Base-by-base conservation (phyloP, 2,797 vertebrate genomes). In the Myotis planiceps region DNA sequence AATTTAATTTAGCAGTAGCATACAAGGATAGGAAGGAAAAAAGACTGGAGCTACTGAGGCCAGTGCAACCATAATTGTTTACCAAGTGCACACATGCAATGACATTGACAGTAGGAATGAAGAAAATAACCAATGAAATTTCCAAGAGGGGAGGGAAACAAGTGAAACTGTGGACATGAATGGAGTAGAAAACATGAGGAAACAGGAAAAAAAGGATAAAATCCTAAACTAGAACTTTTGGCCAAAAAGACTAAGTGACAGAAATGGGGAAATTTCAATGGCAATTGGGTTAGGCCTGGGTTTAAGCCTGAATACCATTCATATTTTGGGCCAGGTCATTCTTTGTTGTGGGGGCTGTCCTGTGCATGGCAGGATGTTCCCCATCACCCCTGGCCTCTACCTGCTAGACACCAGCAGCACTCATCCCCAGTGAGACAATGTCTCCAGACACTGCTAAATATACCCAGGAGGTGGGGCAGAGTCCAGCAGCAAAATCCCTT, bases 401-500 rank as follows among this genome's bases (percentile, higher is more conserved):
- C 14, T 7, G 8, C 21, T 0, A 6, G 63, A 23, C 27, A 18
- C 53, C n/a, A 8, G n/a, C 0, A 34, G 25, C 32, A 2, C 25
- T 47, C 32, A 27, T 49, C 68, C 9, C 18, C 13, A 6, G 23
- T n/a, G 29, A 13, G 83, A 53, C 32, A 19, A 16, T 32, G 76
- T 49, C 66, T 49, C 25, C 23, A 34, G 21, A 72, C 14, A 80
- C 27, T 5, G 6, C 23, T n/a, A 21, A 25, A 12, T 47, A 10
- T 21, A 29, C n/a, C 39, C 7, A 0, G 18, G n/a, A 21, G 9
- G 6, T 10, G 6, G 21, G 49, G 4, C 9, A 3, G n/a, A 2
- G 0, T 6, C 39, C 16, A 23, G 4, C 1, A 5, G 32, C 9
- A 32, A 71, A 74, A 78, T 25, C n/a, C 15, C 23, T 45, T 21